Conservation (phyloP, 2,888 invertebrate genomes). For the Cosmia pyralina region DNA sequence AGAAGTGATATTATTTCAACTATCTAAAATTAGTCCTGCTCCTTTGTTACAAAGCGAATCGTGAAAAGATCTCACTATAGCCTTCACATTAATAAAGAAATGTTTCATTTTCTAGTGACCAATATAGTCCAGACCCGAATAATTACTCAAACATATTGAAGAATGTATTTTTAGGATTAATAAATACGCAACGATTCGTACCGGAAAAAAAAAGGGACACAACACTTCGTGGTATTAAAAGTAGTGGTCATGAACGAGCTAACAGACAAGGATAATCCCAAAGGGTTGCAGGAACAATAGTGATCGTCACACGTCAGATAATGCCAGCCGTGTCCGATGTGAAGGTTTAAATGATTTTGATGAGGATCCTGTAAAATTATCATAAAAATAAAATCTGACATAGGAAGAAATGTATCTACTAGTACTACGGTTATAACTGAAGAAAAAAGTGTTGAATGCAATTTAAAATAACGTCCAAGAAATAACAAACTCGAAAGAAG, state of each 20-base stretch:
- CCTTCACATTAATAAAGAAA: background rate
- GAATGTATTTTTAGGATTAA: background rate
- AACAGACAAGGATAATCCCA: conserved; percentile 29
- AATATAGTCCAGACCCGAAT: background rate
- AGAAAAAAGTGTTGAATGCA: too few relatives aligned
- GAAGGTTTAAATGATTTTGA: conserved; percentile 34
- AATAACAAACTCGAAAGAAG: background rate
- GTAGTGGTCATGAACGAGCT: background rate
- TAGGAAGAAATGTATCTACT: background rate
- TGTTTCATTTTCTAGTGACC: background rate
- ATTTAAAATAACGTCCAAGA: background rate
- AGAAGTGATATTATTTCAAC: background rate
- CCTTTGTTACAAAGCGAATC: background rate
- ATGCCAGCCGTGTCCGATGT: conserved; percentile 2
- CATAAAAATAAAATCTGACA: background rate
- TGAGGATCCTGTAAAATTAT: conserved; percentile 14
- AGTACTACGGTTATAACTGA: background rate
- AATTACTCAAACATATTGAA: background rate
- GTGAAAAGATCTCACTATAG: background rate
- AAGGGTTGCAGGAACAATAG: conserved; percentile 32
- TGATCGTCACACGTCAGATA: conserved; percentile 37
- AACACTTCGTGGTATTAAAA: conserved; percentile 19
- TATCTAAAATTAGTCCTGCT: background rate
- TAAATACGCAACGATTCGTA: background rate
- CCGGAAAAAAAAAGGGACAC: background rate